A percentile compares a stretch with the other conserved stretches of the same genome.
These are phyloP conservation scores for Cydia strobilella DNA, from an alignment of 1,140 invertebrate species.

Conservation along the genomic window DNA sequence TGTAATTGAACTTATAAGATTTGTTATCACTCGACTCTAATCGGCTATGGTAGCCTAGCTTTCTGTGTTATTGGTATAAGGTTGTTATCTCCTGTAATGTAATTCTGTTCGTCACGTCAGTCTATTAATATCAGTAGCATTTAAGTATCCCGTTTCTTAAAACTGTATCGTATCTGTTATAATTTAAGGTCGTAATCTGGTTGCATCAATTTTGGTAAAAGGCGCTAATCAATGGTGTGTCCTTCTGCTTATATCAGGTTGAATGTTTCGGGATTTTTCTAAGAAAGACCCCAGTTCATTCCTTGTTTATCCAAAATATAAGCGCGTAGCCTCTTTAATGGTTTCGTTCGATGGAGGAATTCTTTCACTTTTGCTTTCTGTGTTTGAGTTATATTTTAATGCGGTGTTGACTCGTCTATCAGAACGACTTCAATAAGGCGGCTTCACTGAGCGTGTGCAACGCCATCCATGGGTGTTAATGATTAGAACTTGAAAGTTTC, in stretches of 20 bases:
- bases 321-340: slow-evolving; percentile 62
- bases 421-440: slow-evolving; percentile 27
- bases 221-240: slow-evolving; percentile 70
- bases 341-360: slow-evolving; percentile 55
- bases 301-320: slow-evolving; percentile 67
- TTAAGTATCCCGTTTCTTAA: slow-evolving; percentile 38
- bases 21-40: slow-evolving; percentile 8
- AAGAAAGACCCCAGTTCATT: slow-evolving; percentile 57
- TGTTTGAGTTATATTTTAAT: slow-evolving; percentile 48
- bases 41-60: slow-evolving; percentile 33
- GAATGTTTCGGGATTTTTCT: slow-evolving; percentile 62
- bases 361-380: slow-evolving; percentile 62
- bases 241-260: slow-evolving; percentile 59
- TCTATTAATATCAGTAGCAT: slow-evolving; percentile 52
- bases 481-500: slow-evolving; percentile 27
- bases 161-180: slow-evolving; percentile 44
- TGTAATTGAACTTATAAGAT: slow-evolving; percentile 8
- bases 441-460: slow-evolving; percentile 15
- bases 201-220: slow-evolving; percentile 42
- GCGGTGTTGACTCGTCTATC: slow-evolving; percentile 30
- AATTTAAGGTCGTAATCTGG: slow-evolving; percentile 25
- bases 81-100: slow-evolving; percentile 42
- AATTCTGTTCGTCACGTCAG: slow-evolving; percentile 38
- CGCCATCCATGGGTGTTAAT: slow-evolving; percentile 23
- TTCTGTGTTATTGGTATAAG: slow-evolving; percentile 42